Base-by-base conservation (phyloP, 2,888 invertebrate genomes). In the Eugnorisma glareosa region DNA sequence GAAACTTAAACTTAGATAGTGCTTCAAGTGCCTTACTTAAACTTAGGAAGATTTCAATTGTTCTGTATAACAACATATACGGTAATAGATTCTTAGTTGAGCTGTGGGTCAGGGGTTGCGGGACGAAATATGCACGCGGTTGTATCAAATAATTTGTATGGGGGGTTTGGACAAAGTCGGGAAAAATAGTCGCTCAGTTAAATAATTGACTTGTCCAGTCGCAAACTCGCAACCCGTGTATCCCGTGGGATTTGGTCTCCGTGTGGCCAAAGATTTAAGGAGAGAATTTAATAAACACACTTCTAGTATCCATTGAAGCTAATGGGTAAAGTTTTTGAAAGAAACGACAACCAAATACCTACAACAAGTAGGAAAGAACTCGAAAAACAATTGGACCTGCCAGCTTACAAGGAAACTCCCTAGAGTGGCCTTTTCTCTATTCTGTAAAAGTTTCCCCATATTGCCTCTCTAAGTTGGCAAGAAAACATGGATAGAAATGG, bases 401-500 rank as follows among this genome's bases (percentile, higher is more conserved):
- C n/a, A 68, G n/a, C 43, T 18, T 81, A 63, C 8, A 57, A 11
- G 11, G 48, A 51, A 76, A 79, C 57, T 84, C 69, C 48, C 24
- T 24, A 59, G 10, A 77, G 66, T 48, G 43, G 72, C 24, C n/a
- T 28, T 70, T 77, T 64, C 43, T 40, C 43, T n/a, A 57, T 77
- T 67, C 54, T 59, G 28, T 37, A 54, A 75, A 81, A 45, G 74
- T 70, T 77, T 86, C 67, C 73, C 61, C 21, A 73, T 77, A 77
- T 45, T 69, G 51, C 57, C 59, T 66, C 67, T 51, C 48, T 45
- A 67, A 75, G 51, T 77, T 71, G 28, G 40, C 3, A 75, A 59
- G 8, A 24, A 64, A 83, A 67, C 73, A 67, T 43, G 40, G 67
- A 79, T 81, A 77, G 59, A 88, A 88, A 74, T 87, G 74, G 45